Evolutionary conservation across 92 coral and sea anemone genomes (phyloP).

Genomic region (Zoanthus gigantus): DNA sequence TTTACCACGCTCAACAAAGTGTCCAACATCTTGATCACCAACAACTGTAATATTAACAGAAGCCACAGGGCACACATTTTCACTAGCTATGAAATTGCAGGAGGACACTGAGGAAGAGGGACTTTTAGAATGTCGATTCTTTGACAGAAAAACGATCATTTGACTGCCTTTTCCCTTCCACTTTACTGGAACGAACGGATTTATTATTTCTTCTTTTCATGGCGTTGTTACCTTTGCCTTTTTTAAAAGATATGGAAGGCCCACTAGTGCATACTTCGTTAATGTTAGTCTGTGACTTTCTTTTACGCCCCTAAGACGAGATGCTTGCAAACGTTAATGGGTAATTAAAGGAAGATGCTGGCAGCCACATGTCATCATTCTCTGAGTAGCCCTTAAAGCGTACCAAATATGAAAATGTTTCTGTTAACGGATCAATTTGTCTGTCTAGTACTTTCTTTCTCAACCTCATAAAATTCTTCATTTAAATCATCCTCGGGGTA

Average conservation of each 20-base stretch:
- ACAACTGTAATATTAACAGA: conserved; percentile 24
- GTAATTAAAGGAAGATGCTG: conserved; percentile 44
- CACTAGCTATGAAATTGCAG: not conserved
- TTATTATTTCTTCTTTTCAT: too few species aligned
- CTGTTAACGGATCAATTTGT: conserved; percentile 16
- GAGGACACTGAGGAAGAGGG: not conserved
- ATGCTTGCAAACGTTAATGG: conserved; percentile 24
- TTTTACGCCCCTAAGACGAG: conserved; percentile 47
- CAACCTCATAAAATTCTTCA: conserved; percentile 20
- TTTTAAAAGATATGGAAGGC: not conserved
- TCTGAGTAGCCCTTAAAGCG: conserved; percentile 52
- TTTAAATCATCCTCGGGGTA: not conserved
- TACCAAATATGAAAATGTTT: conserved; percentile 41
- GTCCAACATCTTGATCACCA: conserved; percentile 30
- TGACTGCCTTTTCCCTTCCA: not conserved
- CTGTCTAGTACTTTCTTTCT: conserved; percentile 33
- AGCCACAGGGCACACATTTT: not conserved
- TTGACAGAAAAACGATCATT: not conserved
- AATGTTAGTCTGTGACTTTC: conserved; percentile 1
- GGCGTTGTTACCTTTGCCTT: not conserved
- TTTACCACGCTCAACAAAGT: conserved; percentile 36
- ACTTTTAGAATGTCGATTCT: not conserved
- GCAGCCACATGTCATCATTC: conserved; percentile 52
- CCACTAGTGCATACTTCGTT: not conserved
- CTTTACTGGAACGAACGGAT: not conserved